Evolutionary conservation across 2,797 vertebrate genomes (phyloP).

Genomic region (Falco berigora): DNA sequence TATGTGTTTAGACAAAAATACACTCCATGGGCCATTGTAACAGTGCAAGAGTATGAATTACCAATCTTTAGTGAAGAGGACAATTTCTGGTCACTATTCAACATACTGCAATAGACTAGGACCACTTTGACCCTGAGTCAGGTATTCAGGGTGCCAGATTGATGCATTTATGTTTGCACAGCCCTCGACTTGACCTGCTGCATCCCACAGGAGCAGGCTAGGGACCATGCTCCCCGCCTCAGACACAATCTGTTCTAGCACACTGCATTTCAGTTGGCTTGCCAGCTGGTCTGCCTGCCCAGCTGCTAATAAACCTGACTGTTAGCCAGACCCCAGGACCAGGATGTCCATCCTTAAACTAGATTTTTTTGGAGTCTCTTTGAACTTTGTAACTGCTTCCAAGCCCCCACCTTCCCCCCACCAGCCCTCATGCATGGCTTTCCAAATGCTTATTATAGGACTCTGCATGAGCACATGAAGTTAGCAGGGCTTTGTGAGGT

Average conservation of each 20-base stretch:
- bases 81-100: neutral
- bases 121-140: neutral
- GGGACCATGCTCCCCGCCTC: accelerated
- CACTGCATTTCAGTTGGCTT: neutral
- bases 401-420: neutral
- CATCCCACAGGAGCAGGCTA: neutral
- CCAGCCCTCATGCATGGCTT: accelerated
- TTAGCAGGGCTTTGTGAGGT: neutral
- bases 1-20: neutral
- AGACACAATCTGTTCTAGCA: neutral
- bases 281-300: neutral
- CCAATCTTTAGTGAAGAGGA: neutral
- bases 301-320: neutral
- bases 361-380: neutral
- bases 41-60: neutral
- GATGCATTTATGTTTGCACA: neutral
- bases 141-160: neutral
- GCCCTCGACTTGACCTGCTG: neutral
- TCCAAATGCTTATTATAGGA: neutral
- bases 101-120: neutral
- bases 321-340: neutral
- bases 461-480: neutral
- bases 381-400: neutral
- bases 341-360: neutral
- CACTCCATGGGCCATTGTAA: neutral